Percentiles rank a stretch among this genome's conserved stretches.
Conservation (phyloP, 1,140 invertebrate species). For the Ceratina japonica region DNA sequence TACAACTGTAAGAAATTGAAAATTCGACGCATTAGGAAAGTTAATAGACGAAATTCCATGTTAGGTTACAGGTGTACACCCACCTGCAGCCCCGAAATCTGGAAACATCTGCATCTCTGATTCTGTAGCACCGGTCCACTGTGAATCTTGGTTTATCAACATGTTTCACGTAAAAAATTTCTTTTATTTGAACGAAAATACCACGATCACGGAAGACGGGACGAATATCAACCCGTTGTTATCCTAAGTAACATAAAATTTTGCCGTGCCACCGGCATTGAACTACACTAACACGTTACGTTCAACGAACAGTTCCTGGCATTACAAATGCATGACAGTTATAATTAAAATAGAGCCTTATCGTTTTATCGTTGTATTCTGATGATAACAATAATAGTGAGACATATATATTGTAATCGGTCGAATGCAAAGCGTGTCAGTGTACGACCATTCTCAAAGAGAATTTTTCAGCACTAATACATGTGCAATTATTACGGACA, state of each 20-base stretch:
- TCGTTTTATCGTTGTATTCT: no score
- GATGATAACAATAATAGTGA: no score
- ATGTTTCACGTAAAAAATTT: constrained; percentile 25
- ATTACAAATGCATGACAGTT: no score
- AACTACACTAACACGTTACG: background rate
- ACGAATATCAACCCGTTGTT: background rate
- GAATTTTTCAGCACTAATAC: no score
- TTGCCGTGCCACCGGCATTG: background rate
- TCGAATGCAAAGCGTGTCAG: no score
- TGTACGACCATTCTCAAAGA: no score
- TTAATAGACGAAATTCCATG: no score
- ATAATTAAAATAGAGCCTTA: no score
- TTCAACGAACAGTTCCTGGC: no score
- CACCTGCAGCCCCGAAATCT: constrained; percentile 65
- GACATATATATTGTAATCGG: no score
- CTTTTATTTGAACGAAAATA: background rate
- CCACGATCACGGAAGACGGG: constrained; percentile 21
- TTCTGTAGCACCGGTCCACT: constrained; percentile 43
- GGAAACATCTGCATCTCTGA: constrained; percentile 66
- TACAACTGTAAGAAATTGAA: background rate
- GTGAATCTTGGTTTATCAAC: constrained; percentile 63
- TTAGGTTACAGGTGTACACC: constrained; percentile 2
- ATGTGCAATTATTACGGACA: no score
- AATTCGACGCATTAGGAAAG: background rate
- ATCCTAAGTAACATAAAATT: background rate